Base-by-base conservation (phyloP, 2,113 vertebrate genomes). In the Chlorodrepanis virens region DNA sequence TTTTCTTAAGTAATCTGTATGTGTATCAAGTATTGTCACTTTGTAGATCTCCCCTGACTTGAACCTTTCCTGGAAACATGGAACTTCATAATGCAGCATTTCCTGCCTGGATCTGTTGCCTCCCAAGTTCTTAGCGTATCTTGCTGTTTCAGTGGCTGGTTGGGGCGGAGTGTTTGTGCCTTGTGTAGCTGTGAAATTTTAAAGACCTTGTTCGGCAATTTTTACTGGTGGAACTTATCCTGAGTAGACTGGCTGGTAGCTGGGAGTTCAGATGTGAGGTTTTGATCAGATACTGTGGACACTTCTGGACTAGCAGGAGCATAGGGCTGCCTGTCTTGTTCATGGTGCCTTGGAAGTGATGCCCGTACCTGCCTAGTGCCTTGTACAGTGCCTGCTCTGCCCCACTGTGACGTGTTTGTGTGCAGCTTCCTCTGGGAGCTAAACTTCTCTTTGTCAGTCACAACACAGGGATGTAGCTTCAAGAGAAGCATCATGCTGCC, bases 121-220 rank as follows among this genome's bases (percentile, higher is more conserved):
- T 70, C 18, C 3, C 1, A 0, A 50, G 20, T 71, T 56, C 37
- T 72, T n/a, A 56, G 61, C 0, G 0, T 59, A 14, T 52, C 10
- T 65, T 33, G 37, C 14, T 2, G 1, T 87, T 77, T 60, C 49
- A 37, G 28, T 68, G 45, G 27, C 56, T 76, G 52, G 3, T 40
- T 21, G n/a, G 45, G 23, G 70, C 5, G 2, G 29, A 16, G 29
- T 47, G 23, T 54, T 74, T 39, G 35, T 82, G n/a, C 52, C 17
- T 75, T 53, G 49, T 84, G 47, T 35, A 42, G 12, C 12, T 35
- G 29, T 44, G 35, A 39, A 11, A 27, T 75, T 79, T 64, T 57
- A 27, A 91, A 85, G 67, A 35, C 0, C 1, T 47, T 33, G 33
- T n/a, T 90, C 42, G 39, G 45, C 4, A 0, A 2, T 89, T 2